Percentiles rank a stretch among this genome's conserved stretches.
phyloP scores from a whole-genome alignment of 2,797 vertebrate species.

The Coluber constrictor region DNA sequence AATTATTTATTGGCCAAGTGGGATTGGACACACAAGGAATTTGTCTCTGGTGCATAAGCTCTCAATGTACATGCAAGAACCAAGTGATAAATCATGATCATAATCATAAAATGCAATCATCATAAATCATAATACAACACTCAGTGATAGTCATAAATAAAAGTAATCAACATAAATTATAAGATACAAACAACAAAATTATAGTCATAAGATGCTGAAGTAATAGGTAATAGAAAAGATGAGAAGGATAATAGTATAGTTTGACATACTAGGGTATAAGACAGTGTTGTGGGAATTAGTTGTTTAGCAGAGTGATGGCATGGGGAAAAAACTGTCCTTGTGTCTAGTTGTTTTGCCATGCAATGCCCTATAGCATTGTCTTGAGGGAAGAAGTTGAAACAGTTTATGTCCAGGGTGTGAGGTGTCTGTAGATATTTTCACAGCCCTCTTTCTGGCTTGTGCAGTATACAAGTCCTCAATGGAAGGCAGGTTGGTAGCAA shows the following conservation, averaged over 20 bases:
- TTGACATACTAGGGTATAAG: background rate
- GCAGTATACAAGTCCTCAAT: too few species aligned
- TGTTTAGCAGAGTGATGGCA: background rate
- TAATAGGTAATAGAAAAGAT: background rate
- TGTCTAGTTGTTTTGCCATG: background rate
- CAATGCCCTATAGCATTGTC: background rate
- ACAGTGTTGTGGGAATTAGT: background rate
- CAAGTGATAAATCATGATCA: background rate
- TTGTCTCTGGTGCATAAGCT: background rate
- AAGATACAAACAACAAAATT: background rate
- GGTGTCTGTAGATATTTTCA: too few species aligned
- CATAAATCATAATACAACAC: background rate
- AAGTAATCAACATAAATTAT: background rate
- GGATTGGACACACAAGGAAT: background rate
- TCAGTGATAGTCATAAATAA: background rate
- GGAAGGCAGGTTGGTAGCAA: too few species aligned
- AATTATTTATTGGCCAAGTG: background rate
- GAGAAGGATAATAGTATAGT: background rate
- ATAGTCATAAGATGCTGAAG: background rate
- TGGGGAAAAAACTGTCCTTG: background rate
- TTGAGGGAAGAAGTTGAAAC: too few species aligned
- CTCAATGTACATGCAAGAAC: background rate
- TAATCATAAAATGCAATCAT: background rate
- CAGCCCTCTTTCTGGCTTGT: too few species aligned
- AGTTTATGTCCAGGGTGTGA: too few species aligned